Base-by-base conservation (phyloP, 1,140 invertebrate species). In the Diorhabda elongata region DNA sequence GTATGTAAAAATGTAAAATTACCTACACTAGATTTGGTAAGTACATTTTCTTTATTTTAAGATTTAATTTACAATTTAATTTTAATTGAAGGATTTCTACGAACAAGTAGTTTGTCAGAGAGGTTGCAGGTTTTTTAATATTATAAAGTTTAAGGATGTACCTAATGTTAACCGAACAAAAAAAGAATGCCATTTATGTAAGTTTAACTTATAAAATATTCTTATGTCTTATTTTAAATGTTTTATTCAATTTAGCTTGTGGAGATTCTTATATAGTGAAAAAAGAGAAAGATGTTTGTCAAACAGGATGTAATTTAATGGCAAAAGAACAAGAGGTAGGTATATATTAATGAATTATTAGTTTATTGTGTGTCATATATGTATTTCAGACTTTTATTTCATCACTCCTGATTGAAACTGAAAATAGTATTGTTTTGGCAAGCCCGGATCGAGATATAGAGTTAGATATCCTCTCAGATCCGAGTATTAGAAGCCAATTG, bases 371-470 rank as follows among this genome's bases (percentile, higher is more conserved):
- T 52, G 5, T 9, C 2, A 52, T 52, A 52, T 6, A 52, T 42
- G n/a, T 67, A 42, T 44, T 70, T 5, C n/a, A 69, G 61, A 58
- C 72, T 41, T 67, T 76, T 45, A 63, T 75, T 3, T 66, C 71
- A 42, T 59, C 72, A 42, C 68, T 73, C 61, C 68, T 75, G 52
- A 66, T 74, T 42, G 71, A 69, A 47, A 47, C 69, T 3, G 66
- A 71, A 44, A 75, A 76, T 61, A 64, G 45, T 7, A 68, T 74
- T 47, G 69, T 75, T 43, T 64, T 72, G 57, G 64, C 68, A 2
- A 72, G 77, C 58, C 73, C 75, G 6, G 77, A 77, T n/a, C 6
- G 74, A 42, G 77, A 78, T 62, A 68, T 74, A n/a, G 75, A 77
- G 61, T 65, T 68, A 26, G 74, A 74, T 44, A 56, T 74, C 44